Evolutionary conservation across 1,140 invertebrate species (phyloP), one percentile per base, ranked within the genome.

Genomic region (Sycophila sp.): DNA sequence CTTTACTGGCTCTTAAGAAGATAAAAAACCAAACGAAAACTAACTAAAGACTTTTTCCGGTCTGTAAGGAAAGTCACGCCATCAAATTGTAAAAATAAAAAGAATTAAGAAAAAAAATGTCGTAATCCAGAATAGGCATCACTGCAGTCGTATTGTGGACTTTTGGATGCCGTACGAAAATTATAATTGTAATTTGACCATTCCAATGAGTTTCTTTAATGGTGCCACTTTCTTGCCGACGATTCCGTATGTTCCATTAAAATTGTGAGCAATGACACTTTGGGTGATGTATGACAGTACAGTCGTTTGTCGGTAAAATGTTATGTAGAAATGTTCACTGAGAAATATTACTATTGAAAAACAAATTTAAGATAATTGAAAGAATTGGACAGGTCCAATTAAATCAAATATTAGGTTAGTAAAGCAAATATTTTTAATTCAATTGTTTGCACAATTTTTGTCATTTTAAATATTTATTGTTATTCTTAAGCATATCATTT

Each of bases 141-240:
- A 80, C 85, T 86, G 85, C 85, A 86, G 85, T 86, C 85, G 85
- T 86, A 86, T 86, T 86, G 85, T 86, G 85, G 85, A 86, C 85
- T 86, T 86, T 86, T 86, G 85, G 84, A 86, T 86, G 85, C 85
- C 85, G 58, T 78, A 59, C 32, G 73, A 77, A 73, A 79, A 78
- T 76, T 67, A 80, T 76, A 77, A 67, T 62, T 67, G 45, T 26
- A 42, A 2, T 24, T 15, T 70, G 36, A n/a, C n/a, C n/a, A n/a
- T 51, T 34, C 59, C 30, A 63, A 64, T 30, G 56, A 53, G 24
- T 69, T 32, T n/a, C 26, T 66, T 49, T 38, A 30, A 58, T 11
- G 55, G 51, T 49, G 55, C 22, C 49, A 49, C 49, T 68, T 68
- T 13, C 22, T 26, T 49, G 10, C 13, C 7, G 28, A n/a, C n/a